Percentiles rank a stretch among this genome's conserved stretches.
phyloP scores from a whole-genome alignment of 2,797 vertebrate species.

The Hyperoplus lanceolatus region DNA sequence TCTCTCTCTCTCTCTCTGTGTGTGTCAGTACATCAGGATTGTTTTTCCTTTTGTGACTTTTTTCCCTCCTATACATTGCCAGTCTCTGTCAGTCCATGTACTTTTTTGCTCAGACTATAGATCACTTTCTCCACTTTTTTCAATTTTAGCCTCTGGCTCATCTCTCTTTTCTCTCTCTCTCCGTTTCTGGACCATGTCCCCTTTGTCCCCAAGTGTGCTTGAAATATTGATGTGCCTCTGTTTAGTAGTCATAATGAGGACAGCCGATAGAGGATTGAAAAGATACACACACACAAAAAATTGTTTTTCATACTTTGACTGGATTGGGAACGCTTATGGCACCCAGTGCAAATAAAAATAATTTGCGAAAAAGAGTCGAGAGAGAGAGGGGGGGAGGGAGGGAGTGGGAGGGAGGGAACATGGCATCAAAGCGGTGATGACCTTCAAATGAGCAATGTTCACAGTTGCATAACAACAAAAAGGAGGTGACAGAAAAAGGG shows the following conservation, averaged over 20 bases:
- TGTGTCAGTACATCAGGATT: constrained; percentile 6
- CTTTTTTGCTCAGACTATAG: neutral
- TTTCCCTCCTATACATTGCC: neutral
- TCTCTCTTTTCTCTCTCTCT: constrained; percentile 9
- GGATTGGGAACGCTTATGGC: constrained; percentile 39
- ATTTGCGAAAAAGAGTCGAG: constrained; percentile 29
- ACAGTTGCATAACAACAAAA: constrained; percentile 37
- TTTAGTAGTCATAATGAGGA: constrained; percentile 56
- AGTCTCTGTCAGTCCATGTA: constrained; percentile 7
- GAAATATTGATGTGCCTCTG: constrained; percentile 68
- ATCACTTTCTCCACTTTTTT: constrained; percentile 1
- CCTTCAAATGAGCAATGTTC: constrained; percentile 54
- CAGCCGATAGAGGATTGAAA: constrained; percentile 52
- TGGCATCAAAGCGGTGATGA: constrained; percentile 36
- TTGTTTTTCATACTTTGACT: constrained; percentile 31
- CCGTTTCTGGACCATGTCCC: constrained; percentile 38
- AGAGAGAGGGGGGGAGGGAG: neutral
- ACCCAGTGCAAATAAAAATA: constrained; percentile 18
- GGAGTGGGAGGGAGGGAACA: neutral
- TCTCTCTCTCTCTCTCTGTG: neutral
- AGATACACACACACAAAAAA: neutral
- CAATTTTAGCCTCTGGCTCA: constrained; percentile 16
- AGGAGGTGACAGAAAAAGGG: constrained; percentile 21
- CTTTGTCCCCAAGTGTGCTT: constrained; percentile 51
- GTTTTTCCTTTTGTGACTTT: constrained; percentile 20